A percentile compares a stretch with the other conserved stretches of the same genome.
Conservation (phyloP, 2,888 invertebrate genomes). For the Plebejus argus region DNA sequence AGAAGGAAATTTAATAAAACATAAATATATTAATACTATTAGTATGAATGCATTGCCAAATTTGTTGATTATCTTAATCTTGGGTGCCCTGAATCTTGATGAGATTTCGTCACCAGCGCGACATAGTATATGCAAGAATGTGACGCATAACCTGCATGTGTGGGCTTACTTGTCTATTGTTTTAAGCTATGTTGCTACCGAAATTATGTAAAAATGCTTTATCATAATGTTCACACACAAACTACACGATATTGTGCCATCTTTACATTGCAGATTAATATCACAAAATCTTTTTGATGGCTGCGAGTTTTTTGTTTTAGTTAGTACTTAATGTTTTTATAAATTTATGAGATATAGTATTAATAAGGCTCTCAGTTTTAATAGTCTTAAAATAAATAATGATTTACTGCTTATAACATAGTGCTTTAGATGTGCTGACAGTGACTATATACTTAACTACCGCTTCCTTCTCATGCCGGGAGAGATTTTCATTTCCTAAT, state of each 20-base stretch:
- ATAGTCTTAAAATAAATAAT: too few relatives aligned
- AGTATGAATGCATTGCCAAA: slow-evolving; percentile 29
- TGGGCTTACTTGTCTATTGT: slow-evolving; percentile 46
- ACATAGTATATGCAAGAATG: slow-evolving; percentile 43
- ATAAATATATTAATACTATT: background rate
- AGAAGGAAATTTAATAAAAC: background rate
- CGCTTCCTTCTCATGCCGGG: background rate
- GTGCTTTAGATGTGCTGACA: background rate
- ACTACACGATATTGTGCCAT: background rate
- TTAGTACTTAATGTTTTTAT: background rate
- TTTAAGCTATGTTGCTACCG: slow-evolving; percentile 38
- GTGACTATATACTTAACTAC: background rate
- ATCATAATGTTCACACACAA: slow-evolving; percentile 26
- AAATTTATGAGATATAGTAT: background rate
- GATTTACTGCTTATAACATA: background rate
- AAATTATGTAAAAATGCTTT: slow-evolving; percentile 37
- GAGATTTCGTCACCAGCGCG: slow-evolving; percentile 38
- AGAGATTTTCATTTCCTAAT: slow-evolving; percentile 26
- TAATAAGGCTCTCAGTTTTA: too few relatives aligned
- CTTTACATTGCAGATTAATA: background rate
- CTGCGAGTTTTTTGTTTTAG: background rate
- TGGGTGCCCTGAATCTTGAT: slow-evolving; percentile 38
- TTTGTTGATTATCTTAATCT: slow-evolving; percentile 41
- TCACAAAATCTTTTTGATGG: background rate
- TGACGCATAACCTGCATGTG: slow-evolving; percentile 40